Evolutionary conservation across 2,888 invertebrate species (phyloP), one percentile per base, ranked within the genome.

Genomic region (Mylabris sibirica): DNA sequence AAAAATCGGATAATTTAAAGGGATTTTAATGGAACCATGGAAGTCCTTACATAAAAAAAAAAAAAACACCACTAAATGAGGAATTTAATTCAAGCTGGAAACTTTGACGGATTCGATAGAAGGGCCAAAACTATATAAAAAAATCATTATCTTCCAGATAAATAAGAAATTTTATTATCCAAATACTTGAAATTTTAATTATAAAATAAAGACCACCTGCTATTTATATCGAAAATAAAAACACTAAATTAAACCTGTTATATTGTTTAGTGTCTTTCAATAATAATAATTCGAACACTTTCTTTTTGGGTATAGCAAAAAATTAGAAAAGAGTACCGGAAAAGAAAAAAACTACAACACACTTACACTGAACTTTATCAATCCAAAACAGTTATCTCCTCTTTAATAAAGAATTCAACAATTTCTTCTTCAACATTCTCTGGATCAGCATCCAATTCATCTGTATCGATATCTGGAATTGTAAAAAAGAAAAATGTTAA

Each of bases 351-450:
- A 53, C 3, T 3, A 76, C 72, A 74, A 71, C 70, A 71, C 70
- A 74, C 76, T 59, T 63, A 68, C 67, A 68, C 71, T 72, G 74
- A 72, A 74, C 57, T 63, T 30, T 72, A 77, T 81, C 92, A 94
- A 88, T 94, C 94, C 83, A 94, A 88, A 77, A 91, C 85, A 22
- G 91, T 92, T 81, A 90, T 90, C 90, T 98, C 97, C 89, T 98
- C 97, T 89, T 97, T 97, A 84, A 98, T 91, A 89, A 98, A 95
- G 92, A 98, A 97, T 92, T 98, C 98, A 81, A 98, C 93, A 82
- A 93, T 89, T 88, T 98, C 98, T 84, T 98, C 98, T 84, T 97
- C 96, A 80, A 96, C 91, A 84, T 96, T 96, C 79, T 90, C 90
- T 64, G 90, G 88, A 82, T 96, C 95, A 64, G 93, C 92, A 84